Conservation (phyloP, 2,113 vertebrate genomes). For the Ploceus nigricollis region DNA sequence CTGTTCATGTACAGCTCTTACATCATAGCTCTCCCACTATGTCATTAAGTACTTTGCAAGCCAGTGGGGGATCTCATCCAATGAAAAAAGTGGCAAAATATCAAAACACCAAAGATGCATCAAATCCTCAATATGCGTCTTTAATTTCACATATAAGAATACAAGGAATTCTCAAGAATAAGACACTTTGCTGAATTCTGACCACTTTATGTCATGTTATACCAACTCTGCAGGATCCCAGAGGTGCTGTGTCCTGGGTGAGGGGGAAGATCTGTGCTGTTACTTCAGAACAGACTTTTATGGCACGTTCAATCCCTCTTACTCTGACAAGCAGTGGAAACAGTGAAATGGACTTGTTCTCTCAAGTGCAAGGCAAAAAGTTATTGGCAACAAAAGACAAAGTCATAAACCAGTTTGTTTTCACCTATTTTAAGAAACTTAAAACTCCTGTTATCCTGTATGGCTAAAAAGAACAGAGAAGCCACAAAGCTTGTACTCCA, state of each 20-base stretch:
- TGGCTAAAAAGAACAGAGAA: not conserved
- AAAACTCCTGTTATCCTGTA: not conserved
- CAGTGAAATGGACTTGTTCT: not conserved
- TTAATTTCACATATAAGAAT: not conserved
- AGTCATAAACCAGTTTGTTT: not conserved
- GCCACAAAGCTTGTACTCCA: not conserved
- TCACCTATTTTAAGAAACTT: not conserved
- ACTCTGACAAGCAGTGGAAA: not conserved
- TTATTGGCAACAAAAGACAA: not conserved
- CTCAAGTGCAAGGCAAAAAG: not conserved
- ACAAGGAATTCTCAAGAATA: not conserved
- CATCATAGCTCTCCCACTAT: not conserved
- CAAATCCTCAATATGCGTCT: not conserved
- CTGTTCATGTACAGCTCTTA: not conserved
- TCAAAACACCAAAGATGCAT: not conserved
- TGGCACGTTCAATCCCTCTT: not conserved
- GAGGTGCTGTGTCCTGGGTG: not conserved
- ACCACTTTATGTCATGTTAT: not conserved
- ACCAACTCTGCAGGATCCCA: not conserved
- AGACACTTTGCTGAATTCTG: not conserved
- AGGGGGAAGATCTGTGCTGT: not conserved
- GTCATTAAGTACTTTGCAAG: not conserved
- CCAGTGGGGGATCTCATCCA: not conserved
- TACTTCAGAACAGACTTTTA: not conserved
- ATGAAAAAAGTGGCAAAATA: not conserved